Evolutionary conservation across 2,888 invertebrate species (phyloP).

Genomic region (Notodonta dromedarius): DNA sequence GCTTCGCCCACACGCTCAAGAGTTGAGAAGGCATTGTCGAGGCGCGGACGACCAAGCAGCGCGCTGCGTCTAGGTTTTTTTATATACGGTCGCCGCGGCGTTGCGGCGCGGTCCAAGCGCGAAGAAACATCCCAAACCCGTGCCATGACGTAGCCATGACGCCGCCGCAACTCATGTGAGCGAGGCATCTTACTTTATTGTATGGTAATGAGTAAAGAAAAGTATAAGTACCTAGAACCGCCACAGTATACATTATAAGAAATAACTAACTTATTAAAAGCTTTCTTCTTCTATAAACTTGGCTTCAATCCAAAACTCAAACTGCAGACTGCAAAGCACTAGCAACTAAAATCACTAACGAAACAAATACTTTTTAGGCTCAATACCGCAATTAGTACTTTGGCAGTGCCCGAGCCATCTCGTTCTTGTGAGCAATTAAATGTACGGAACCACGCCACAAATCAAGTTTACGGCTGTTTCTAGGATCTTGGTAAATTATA

Average conservation of each 20-base stretch:
- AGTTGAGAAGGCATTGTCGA: too few relatives aligned
- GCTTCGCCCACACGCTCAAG: too few relatives aligned
- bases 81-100: too few relatives aligned
- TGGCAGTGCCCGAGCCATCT: conserved; percentile 24
- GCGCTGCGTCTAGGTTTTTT: too few relatives aligned
- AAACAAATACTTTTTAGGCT: conserved; percentile 21
- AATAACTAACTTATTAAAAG: neutral
- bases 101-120: too few relatives aligned
- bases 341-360: conserved; percentile 12
- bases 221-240: too few relatives aligned
- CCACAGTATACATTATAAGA: neutral
- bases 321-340: neutral
- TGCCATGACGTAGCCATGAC: too few relatives aligned
- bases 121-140: too few relatives aligned
- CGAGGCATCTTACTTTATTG: too few relatives aligned
- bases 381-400: conserved; percentile 18
- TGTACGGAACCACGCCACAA: conserved; percentile 26
- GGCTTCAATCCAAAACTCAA: conserved; percentile 1
- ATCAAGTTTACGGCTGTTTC: conserved; percentile 41
- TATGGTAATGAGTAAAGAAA: too few relatives aligned
- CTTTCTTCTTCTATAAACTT: neutral
- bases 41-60: too few relatives aligned
- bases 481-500: conserved; percentile 33
- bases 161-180: too few relatives aligned
- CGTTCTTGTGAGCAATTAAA: conserved; percentile 26